Conservation (phyloP, 2,888 invertebrate species). For the Litoditis marina region DNA sequence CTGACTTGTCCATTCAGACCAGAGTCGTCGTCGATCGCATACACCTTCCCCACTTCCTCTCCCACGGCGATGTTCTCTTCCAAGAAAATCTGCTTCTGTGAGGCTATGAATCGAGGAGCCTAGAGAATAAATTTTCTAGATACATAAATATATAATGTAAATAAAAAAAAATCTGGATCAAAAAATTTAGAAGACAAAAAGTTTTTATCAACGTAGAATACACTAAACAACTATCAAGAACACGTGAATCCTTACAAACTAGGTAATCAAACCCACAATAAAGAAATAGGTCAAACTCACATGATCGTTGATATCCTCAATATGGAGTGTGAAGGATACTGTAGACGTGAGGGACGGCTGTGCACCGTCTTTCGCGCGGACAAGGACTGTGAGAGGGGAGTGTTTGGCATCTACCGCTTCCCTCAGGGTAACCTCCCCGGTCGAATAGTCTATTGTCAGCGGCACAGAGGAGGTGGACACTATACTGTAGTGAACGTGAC, state of each 20-base stretch:
- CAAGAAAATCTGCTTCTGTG: constrained; percentile 86
- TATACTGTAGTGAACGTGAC: constrained; percentile 80
- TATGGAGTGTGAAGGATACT: constrained; percentile 85
- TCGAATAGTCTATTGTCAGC: constrained; percentile 89
- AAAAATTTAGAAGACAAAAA: background rate
- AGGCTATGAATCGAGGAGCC: constrained; percentile 83
- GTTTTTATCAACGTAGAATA: no score
- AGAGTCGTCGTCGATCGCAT: constrained; percentile 93
- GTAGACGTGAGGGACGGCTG: constrained; percentile 89
- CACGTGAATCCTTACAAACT: no score
- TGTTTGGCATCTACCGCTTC: constrained; percentile 44
- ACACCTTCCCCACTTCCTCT: constrained; percentile 83
- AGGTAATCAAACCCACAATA: background rate
- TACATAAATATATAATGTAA: no score
- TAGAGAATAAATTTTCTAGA: constrained; percentile 1
- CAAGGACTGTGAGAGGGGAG: constrained; percentile 71
- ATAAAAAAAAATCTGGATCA: background rate
- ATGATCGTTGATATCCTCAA: constrained; percentile 91
- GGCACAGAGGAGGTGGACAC: constrained; percentile 80
- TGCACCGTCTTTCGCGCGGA: constrained; percentile 92
- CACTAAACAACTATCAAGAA: no score
- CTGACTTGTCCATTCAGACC: constrained; percentile 66
- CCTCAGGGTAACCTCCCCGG: constrained; percentile 71
- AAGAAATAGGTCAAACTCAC: no score
- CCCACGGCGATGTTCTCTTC: constrained; percentile 85